Evolutionary conservation across 2,797 vertebrate genomes (phyloP).

Genomic region (Cichlasoma orientale): DNA sequence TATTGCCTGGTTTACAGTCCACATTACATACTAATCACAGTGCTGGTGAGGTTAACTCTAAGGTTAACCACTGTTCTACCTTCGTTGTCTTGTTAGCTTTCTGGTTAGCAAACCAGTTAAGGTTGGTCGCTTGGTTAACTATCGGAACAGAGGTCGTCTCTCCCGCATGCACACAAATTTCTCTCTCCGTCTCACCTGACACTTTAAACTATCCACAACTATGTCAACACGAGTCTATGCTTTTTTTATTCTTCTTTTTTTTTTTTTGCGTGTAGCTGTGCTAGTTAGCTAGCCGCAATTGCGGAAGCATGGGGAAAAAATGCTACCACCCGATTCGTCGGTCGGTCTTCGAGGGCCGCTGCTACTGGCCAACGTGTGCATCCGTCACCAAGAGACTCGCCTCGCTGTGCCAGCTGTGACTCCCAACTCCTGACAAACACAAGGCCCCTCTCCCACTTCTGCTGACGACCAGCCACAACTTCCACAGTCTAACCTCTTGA

Average conservation of each 20-base stretch:
- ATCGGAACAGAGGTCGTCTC: neutral
- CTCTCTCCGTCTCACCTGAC: rapidly evolving
- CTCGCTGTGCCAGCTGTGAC: slow-evolving; percentile 74
- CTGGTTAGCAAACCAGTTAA: neutral
- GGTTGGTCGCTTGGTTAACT: neutral
- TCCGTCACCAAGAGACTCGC: slow-evolving; percentile 65
- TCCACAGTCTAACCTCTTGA: neutral
- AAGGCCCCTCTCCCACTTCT: slow-evolving; percentile 58
- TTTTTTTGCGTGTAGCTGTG: slow-evolving; percentile 29
- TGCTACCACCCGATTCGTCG: slow-evolving; percentile 63
- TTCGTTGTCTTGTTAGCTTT: slow-evolving; percentile 2
- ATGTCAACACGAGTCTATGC: neutral
- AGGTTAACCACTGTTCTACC: neutral
- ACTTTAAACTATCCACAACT: neutral
- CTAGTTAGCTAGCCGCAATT: slow-evolving; percentile 40
- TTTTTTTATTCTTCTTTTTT: neutral
- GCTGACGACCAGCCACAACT: slow-evolving; percentile 36
- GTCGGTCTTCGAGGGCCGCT: neutral
- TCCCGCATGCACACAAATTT: neutral
- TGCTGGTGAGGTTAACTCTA: neutral
- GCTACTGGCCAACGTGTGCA: slow-evolving; percentile 57
- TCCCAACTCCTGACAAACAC: slow-evolving; percentile 76
- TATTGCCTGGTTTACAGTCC: neutral
- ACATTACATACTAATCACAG: neutral
- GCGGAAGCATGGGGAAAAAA: slow-evolving; percentile 43